Conservation (phyloP, 2,113 vertebrate genomes). For the Ailuropoda melanoleuca region DNA sequence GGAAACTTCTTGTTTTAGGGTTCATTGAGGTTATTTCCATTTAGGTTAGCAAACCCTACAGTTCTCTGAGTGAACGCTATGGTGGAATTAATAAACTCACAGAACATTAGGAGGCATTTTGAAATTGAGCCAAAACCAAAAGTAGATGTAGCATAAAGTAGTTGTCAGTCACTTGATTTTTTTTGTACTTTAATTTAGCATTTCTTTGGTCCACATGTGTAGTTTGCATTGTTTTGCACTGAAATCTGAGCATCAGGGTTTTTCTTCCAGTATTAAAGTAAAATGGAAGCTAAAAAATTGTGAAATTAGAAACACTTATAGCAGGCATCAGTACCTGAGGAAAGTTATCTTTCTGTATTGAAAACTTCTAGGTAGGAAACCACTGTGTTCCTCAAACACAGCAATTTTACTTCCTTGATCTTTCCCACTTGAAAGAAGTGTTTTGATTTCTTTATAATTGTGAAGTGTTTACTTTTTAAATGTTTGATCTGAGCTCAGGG, state of each 20-base stretch:
- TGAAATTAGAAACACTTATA: background rate
- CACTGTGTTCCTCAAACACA: background rate
- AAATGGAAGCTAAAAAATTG: background rate
- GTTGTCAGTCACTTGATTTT: background rate
- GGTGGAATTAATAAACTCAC: background rate
- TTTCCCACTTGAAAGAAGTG: conserved; percentile 46
- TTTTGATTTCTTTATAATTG: conserved; percentile 69
- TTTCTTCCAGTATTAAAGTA: conserved; percentile 13
- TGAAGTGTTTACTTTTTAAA: conserved; percentile 66
- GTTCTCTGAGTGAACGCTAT: background rate
- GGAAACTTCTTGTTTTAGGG: background rate
- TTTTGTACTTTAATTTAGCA: background rate
- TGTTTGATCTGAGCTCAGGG: conserved; percentile 9
- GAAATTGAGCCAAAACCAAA: conserved; percentile 32
- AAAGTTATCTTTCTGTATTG: conserved; percentile 20
- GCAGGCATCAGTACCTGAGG: background rate
- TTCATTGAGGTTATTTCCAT: conserved; percentile 26
- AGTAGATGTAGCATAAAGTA: background rate
- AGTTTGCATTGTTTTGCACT: conserved; percentile 11
- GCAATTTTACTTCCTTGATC: conserved; percentile 48
- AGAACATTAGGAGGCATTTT: conserved; percentile 1
- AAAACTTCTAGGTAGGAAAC: conserved; percentile 26
- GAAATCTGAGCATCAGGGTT: background rate
- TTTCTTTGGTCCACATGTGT: background rate
- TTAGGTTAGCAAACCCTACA: background rate